These are phyloP conservation scores for Atta cephalotes DNA, from an alignment of 1,140 invertebrate species.

Conservation along the genomic window DNA sequence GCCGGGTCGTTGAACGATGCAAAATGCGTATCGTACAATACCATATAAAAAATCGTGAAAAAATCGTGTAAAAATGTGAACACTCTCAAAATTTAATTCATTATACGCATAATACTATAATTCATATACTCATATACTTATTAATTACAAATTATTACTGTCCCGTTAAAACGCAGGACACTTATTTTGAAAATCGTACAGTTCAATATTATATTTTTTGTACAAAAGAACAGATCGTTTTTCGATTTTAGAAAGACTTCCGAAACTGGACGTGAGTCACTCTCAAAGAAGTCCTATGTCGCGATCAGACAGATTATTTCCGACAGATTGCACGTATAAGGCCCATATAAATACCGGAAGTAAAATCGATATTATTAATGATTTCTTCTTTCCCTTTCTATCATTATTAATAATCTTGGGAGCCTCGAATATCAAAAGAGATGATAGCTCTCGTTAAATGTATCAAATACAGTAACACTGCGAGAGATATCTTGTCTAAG, in stretches of 20 bases:
- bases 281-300: slow-evolving; percentile 8
- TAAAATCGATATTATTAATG: not conserved
- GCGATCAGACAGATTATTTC: not conserved
- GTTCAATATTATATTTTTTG: not conserved
- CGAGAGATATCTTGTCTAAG: not conserved
- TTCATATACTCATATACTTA: slow-evolving; percentile 11
- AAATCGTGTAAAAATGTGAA: slow-evolving; percentile 29
- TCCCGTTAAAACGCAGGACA: not conserved
- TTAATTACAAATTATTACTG: slow-evolving; percentile 2
- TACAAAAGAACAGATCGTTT: not conserved
- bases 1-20: slow-evolving; percentile 36
- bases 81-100: slow-evolving; percentile 29
- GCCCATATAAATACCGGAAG: not conserved
- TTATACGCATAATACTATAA: slow-evolving; percentile 18
- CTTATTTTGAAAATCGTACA: slow-evolving; percentile 34
- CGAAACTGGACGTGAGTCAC: not conserved
- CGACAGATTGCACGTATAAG: not conserved
- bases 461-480: not conserved
- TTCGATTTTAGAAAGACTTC: not conserved
- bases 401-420: not conserved
- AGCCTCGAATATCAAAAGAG: not conserved
- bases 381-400: not conserved
- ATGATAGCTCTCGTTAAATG: not conserved
- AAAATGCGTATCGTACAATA: slow-evolving; percentile 35
- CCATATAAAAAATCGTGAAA: slow-evolving; percentile 32